Conservation (phyloP, 2,113 vertebrate species). For the Macroglossus sobrinus region DNA sequence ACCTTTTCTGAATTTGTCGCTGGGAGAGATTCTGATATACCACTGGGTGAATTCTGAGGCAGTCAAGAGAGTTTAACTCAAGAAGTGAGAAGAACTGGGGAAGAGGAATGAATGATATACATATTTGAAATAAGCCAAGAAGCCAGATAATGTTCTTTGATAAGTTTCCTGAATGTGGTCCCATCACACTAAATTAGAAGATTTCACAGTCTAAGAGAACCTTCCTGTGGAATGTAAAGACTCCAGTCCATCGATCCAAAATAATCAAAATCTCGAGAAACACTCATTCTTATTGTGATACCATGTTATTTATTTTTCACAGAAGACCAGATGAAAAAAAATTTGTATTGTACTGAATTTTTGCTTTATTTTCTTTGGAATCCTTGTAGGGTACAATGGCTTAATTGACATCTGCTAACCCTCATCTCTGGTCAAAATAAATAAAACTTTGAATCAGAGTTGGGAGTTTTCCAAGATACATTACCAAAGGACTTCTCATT, state of each 20-base stretch:
- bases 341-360: neutral
- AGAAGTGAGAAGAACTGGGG: neutral
- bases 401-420: neutral
- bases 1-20: neutral
- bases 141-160: neutral
- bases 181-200: neutral
- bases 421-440: constrained; percentile 7
- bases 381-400: neutral
- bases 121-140: neutral
- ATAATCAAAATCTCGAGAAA: constrained; percentile 42
- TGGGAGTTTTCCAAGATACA: neutral
- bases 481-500: neutral
- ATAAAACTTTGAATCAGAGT: neutral
- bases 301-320: constrained; percentile 8
- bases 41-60: neutral
- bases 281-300: constrained; percentile 35
- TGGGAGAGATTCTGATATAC: neutral
- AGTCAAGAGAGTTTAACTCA: neutral
- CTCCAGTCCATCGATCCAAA: constrained; percentile 37
- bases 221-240: constrained; percentile 52
- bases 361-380: constrained; percentile 60
- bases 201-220: constrained; percentile 25
- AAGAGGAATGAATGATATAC: neutral
- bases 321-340: neutral
- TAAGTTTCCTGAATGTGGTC: neutral